Percentiles rank a stretch among this genome's conserved stretches.
phyloP scores from a whole-genome alignment of 2,888 invertebrate species.

The Platycheirus albimanus region DNA sequence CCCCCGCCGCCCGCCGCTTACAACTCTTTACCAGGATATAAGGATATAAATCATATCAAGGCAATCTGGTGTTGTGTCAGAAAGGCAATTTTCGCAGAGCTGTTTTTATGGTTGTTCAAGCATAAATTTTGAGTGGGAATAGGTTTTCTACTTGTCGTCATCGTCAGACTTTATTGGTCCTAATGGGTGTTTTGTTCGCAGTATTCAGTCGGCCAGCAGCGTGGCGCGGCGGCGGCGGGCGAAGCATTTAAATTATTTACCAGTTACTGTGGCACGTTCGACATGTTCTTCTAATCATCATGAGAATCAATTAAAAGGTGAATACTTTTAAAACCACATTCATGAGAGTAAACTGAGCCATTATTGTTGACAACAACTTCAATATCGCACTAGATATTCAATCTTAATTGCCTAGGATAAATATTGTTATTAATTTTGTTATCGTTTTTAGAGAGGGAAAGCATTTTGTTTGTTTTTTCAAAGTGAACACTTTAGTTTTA shows the following conservation, averaged over 20 bases:
- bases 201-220: not conserved
- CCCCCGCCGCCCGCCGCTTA: no score
- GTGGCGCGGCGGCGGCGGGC: no score
- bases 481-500: no score
- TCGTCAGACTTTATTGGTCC: constrained; percentile 21
- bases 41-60: constrained; percentile 42
- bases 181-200: constrained; percentile 44
- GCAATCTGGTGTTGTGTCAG: constrained; percentile 41
- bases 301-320: constrained; percentile 22
- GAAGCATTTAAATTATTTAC: constrained; percentile 33
- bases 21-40: constrained; percentile 28
- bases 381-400: constrained; percentile 13
- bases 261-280: constrained; percentile 1
- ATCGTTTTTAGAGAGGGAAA: no score
- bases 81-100: constrained; percentile 24
- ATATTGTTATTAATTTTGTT: not conserved
- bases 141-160: constrained; percentile 30
- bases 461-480: no score
- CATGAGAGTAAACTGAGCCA: constrained; percentile 21
- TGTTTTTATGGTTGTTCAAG: constrained; percentile 13
- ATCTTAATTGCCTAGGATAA: constrained; percentile 5
- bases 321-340: constrained; percentile 14
- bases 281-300: constrained; percentile 9
- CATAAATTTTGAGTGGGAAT: constrained; percentile 31
- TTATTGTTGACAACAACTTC: constrained; percentile 25